A percentile compares a stretch with the other conserved stretches of the same genome.
Conservation (phyloP, 2,113 vertebrate species). For the Macroglossus sobrinus region DNA sequence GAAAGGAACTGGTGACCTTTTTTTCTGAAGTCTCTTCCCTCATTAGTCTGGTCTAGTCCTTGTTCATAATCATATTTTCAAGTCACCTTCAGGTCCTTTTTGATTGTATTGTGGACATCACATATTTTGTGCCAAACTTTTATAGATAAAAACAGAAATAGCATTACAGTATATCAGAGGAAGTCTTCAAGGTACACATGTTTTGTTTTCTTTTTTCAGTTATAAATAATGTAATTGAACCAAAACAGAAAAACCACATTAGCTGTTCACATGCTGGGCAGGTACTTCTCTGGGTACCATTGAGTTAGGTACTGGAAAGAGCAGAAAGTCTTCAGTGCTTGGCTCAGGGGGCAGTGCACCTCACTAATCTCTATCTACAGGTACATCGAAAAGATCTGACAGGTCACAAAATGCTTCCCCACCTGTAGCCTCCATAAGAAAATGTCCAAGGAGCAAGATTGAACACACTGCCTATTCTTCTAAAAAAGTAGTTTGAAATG, state of each 20-base stretch:
- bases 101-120: neutral
- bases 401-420: neutral
- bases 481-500: neutral
- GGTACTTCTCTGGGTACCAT: neutral
- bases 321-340: neutral
- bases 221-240: neutral
- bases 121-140: neutral
- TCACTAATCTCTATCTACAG: neutral
- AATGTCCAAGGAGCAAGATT: neutral
- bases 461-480: neutral
- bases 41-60: neutral
- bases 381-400: neutral
- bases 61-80: slow-evolving; percentile 22
- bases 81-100: neutral
- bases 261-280: neutral
- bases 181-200: neutral
- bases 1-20: neutral
- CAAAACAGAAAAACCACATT: neutral
- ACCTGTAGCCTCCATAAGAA: neutral
- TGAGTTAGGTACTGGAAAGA: neutral
- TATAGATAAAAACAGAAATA: neutral
- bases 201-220: neutral
- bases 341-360: neutral
- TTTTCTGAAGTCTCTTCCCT: neutral
- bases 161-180: neutral